phyloP scores from a whole-genome alignment of 2,113 vertebrate species.

The Atrichornis clamosus region DNA sequence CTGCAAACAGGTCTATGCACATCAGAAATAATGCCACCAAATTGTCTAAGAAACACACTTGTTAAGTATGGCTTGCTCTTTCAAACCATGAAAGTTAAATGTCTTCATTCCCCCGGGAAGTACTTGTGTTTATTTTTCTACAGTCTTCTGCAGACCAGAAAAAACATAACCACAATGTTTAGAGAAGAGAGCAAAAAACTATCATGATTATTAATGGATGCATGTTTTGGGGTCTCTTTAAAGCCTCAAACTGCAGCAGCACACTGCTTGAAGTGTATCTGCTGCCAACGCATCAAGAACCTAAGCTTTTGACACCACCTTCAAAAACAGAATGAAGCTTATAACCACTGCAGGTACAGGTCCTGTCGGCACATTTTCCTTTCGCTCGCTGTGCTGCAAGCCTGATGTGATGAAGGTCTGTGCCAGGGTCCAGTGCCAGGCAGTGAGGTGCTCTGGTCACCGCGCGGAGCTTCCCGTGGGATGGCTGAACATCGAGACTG shows the following conservation, averaged over 20 bases:
- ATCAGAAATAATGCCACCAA: background rate
- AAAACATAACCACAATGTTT: background rate
- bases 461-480: background rate
- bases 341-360: rapidly evolving
- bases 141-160: background rate
- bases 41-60: background rate
- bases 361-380: rapidly evolving
- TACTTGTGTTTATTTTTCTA: background rate
- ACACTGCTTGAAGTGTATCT: background rate
- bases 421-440: background rate
- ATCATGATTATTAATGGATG: rapidly evolving
- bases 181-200: background rate
- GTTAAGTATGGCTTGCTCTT: background rate
- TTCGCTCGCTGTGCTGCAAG: background rate
- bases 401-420: background rate
- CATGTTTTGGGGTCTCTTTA: background rate
- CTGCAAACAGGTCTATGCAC: rapidly evolving
- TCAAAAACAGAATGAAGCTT: background rate
- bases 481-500: background rate
- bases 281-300: background rate
- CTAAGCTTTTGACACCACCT: background rate
- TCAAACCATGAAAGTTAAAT: background rate
- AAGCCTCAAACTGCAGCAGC: background rate
- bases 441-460: background rate
- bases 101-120: background rate